phyloP scores from a whole-genome alignment of 92 coral and sea anemone species.

The Actinostola sp. region DNA sequence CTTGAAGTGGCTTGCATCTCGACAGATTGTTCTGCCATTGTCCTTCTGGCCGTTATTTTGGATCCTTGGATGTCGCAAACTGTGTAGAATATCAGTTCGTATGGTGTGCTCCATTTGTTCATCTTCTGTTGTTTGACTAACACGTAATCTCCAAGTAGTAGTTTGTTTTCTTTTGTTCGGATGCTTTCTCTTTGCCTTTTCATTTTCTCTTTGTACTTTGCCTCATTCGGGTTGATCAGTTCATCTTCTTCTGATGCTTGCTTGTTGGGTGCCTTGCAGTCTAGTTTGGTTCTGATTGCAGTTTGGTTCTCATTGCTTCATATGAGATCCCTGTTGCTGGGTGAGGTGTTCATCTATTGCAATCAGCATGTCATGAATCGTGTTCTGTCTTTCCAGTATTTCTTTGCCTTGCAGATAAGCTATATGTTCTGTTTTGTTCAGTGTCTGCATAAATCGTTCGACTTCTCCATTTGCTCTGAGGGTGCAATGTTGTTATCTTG shows the following conservation, averaged over 20 bases:
- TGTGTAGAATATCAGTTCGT: constrained; percentile 46
- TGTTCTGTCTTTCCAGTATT: constrained; percentile 32
- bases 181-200: constrained; percentile 50
- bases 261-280: constrained; percentile 31
- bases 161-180: constrained; percentile 47
- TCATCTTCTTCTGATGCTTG: constrained; percentile 38
- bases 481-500: too few species aligned
- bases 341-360: constrained; percentile 68
- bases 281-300: constrained; percentile 53
- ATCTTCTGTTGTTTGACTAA: constrained; percentile 48
- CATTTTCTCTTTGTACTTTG: constrained; percentile 67
- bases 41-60: constrained; percentile 38
- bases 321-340: constrained; percentile 69
- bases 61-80: constrained; percentile 43
- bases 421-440: too few species aligned
- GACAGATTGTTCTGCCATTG: constrained; percentile 37
- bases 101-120: constrained; percentile 71
- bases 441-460: too few species aligned
- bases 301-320: constrained; percentile 53
- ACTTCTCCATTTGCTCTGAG: too few species aligned
- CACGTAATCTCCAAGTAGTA: constrained; percentile 68
- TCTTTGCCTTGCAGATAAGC: constrained; percentile 63
- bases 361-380: constrained; percentile 62
- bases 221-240: constrained; percentile 44
- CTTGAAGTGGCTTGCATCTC: constrained; percentile 49